These are phyloP conservation scores for Procavia capensis DNA, from an alignment of 2,113 vertebrate species.

Conservation along the genomic window DNA sequence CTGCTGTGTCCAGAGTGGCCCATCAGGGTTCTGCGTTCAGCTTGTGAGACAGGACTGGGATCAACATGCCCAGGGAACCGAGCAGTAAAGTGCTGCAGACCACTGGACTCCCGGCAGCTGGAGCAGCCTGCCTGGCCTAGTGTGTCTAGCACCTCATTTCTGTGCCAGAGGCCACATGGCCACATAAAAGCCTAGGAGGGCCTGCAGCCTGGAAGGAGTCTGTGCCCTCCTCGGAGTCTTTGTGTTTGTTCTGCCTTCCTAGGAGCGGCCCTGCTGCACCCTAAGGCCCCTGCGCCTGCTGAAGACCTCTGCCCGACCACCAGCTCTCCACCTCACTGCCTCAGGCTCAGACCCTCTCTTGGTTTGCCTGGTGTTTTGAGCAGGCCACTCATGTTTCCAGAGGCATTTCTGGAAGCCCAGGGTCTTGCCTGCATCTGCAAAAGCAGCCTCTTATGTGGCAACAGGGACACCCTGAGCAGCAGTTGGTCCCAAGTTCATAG, in stretches of 20 bases:
- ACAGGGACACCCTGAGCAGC: rapidly evolving
- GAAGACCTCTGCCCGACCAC: background rate
- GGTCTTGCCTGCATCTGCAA: rapidly evolving
- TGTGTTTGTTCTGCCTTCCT: background rate
- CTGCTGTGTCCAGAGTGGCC: rapidly evolving
- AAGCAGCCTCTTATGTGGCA: rapidly evolving
- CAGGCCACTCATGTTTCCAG: background rate
- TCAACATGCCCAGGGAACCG: rapidly evolving
- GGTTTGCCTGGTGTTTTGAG: background rate
- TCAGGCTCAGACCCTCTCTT: background rate
- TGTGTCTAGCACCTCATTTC: too few relatives aligned
- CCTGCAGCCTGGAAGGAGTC: too few relatives aligned
- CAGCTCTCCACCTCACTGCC: rapidly evolving
- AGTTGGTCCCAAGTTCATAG: background rate
- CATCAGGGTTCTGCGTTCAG: background rate
- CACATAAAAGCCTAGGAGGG: too few relatives aligned
- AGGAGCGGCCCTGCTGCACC: background rate
- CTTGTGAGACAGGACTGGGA: rapidly evolving
- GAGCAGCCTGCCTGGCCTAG: background rate
- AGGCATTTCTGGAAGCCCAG: rapidly evolving
- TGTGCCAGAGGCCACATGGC: too few relatives aligned
- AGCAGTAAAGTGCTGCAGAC: rapidly evolving
- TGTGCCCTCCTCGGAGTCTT: rapidly evolving
- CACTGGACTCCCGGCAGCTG: rapidly evolving
- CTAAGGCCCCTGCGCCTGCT: background rate